Evolutionary conservation across 2,797 vertebrate species (phyloP).

Genomic region (Enteromius unitaeniatus): DNA sequence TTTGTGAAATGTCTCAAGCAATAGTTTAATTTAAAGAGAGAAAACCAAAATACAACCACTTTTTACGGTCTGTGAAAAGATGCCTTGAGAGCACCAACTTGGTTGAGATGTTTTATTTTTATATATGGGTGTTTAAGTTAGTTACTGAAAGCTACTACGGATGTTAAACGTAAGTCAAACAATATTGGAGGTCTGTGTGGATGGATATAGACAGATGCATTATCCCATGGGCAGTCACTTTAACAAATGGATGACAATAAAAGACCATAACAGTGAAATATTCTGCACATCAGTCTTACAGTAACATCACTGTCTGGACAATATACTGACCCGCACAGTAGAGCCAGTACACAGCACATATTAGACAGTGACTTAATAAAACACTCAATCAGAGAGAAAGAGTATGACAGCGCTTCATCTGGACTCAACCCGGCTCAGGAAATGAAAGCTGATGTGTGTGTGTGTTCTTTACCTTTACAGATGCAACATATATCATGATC

Average conservation of each 20-base stretch:
- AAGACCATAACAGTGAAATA: constrained; percentile 76
- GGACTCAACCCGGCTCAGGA: constrained; percentile 74
- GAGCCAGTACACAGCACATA: constrained; percentile 38
- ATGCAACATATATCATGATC: constrained; percentile 24
- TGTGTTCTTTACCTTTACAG: constrained; percentile 17
- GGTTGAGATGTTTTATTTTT: neutral
- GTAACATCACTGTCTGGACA: constrained; percentile 55
- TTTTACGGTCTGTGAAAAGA: neutral
- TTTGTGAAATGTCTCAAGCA: neutral
- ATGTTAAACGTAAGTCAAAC: neutral
- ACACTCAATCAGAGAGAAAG: constrained; percentile 32
- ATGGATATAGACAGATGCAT: constrained; percentile 51
- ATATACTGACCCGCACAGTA: constrained; percentile 33
- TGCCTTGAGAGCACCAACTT: neutral
- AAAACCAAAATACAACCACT: neutral
- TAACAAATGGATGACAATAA: constrained; percentile 76
- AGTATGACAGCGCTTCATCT: constrained; percentile 53
- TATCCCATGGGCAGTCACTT: constrained; percentile 59
- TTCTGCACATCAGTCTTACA: constrained; percentile 78
- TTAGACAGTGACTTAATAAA: constrained; percentile 57
- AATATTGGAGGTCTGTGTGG: constrained; percentile 13
- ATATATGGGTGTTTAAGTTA: neutral
- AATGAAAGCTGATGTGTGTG: constrained; percentile 79
- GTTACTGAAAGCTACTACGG: neutral
- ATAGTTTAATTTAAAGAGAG: neutral